Base-by-base conservation (phyloP, 53 echinoderm and acorn worm genomes). In the Antedon mediterranea region DNA sequence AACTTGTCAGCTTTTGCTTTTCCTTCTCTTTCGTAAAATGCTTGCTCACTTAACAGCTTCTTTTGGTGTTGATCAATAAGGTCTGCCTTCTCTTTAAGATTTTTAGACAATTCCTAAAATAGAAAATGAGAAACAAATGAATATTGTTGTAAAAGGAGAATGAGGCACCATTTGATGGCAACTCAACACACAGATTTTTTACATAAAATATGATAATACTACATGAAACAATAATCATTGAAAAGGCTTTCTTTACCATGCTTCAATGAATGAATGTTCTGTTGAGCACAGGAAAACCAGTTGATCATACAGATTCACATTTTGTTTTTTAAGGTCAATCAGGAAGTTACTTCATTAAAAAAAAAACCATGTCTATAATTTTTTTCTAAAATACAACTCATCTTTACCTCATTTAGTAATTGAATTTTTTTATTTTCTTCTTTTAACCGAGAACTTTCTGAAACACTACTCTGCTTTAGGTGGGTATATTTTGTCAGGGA, bases 351-450 rank as follows among this genome's bases (percentile, higher is more conserved):
- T n/a, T n/a, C n/a, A n/a, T n/a, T n/a, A n/a, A n/a, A n/a, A n/a
- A n/a, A n/a, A n/a, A n/a, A n/a, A n/a, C n/a, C n/a, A n/a, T n/a
- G n/a, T n/a, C n/a, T n/a, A n/a, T n/a, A n/a, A n/a, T n/a, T n/a
- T n/a, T n/a, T n/a, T n/a, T n/a, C n/a, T n/a, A n/a, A 57, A 57
- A 57, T 11, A 57, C 9, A 57, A 11, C 11, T 37, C 4, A 37
- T 4, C 37, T 26, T 57, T 26, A 57, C 57, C 57, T 57, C 57
- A 23, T 57, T 57, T 26, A 18, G 14, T 18, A 18, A 57, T 18
- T 57, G 11, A 4, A 81, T 43, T 29, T 31, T 41, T 28, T 81
- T 81, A 14, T 42, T 9, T 18, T 81, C 81, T 0, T 81, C 43
- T 31, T 42, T 74, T 32, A 81, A 33, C 11, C 81, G 29, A 26